phyloP scores from a whole-genome alignment of 2,797 vertebrate genomes.

The Platalea minor region DNA sequence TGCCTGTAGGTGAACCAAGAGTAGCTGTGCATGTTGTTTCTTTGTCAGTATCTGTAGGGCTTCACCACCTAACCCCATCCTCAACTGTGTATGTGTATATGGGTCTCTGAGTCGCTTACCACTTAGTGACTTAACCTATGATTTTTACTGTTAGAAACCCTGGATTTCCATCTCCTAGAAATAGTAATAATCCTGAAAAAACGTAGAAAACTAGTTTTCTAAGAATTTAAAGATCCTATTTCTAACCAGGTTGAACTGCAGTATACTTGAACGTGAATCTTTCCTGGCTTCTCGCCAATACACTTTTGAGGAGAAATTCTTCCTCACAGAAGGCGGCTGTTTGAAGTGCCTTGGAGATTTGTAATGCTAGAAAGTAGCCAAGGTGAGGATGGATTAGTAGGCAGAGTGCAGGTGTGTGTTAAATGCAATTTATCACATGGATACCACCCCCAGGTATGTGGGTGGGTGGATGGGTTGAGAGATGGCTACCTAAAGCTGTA shows the following conservation, averaged over 20 bases:
- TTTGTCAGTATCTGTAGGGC: background rate
- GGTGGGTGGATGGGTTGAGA: background rate
- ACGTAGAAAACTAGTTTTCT: background rate
- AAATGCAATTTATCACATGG: conserved; percentile 43
- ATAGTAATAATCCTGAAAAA: background rate
- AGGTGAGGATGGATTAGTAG: conserved; percentile 25
- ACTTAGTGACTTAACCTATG: background rate
- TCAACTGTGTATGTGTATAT: background rate
- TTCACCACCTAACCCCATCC: background rate
- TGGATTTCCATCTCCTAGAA: background rate
- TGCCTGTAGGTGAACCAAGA: background rate
- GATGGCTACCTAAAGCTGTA: conserved; percentile 19
- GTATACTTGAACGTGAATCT: background rate
- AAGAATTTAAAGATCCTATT: background rate
- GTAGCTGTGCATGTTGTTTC: background rate
- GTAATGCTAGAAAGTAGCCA: conserved; percentile 5
- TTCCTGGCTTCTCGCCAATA: background rate
- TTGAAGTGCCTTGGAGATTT: background rate
- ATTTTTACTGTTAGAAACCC: background rate
- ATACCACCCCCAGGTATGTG: background rate
- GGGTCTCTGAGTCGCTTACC: background rate
- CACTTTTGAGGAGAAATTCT: background rate
- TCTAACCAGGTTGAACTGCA: background rate
- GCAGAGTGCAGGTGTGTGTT: conserved; percentile 8
- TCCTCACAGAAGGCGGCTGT: background rate